Percentiles rank a stretch among this genome's conserved stretches.
phyloP scores from a whole-genome alignment of 1,140 invertebrate genomes.

The Olivierus martensii region DNA sequence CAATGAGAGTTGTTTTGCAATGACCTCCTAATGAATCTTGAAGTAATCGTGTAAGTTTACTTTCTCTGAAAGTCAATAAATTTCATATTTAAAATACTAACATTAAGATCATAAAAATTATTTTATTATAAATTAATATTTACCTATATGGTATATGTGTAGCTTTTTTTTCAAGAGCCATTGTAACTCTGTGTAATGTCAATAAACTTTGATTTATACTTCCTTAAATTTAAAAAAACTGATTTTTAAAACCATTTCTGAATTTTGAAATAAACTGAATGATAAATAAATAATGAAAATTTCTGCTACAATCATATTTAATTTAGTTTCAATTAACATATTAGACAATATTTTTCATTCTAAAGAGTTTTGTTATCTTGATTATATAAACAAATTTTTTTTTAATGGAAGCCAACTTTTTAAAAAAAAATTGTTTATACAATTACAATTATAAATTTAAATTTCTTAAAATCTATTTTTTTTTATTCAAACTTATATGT shows the following conservation, averaged over 20 bases:
- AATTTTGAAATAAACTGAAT: not conserved
- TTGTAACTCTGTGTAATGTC: conserved; percentile 89
- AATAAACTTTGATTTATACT: conserved; percentile 96
- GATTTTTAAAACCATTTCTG: too few relatives aligned
- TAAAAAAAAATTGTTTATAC: too few relatives aligned
- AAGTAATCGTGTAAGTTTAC: conserved; percentile 60
- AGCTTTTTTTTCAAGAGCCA: conserved; percentile 76
- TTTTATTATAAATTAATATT: not conserved
- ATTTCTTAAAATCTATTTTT: too few relatives aligned
- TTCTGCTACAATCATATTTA: too few relatives aligned
- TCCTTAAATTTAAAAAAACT: not conserved
- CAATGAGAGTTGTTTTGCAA: conserved; percentile 89
- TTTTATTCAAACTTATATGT: too few relatives aligned
- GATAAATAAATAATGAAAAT: not conserved
- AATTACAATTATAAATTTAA: too few relatives aligned
- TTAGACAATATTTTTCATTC: too few relatives aligned
- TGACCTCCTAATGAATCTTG: conserved; percentile 90
- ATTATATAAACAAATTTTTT: too few relatives aligned
- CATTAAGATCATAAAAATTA: not conserved
- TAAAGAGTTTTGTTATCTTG: too few relatives aligned
- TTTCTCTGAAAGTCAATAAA: not conserved
- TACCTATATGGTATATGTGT: conserved; percentile 80
- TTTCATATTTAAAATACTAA: not conserved
- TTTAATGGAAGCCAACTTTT: too few relatives aligned
- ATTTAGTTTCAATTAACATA: too few relatives aligned